Conservation (phyloP, 2,888 invertebrate species). For the Nymphalis c-album region DNA sequence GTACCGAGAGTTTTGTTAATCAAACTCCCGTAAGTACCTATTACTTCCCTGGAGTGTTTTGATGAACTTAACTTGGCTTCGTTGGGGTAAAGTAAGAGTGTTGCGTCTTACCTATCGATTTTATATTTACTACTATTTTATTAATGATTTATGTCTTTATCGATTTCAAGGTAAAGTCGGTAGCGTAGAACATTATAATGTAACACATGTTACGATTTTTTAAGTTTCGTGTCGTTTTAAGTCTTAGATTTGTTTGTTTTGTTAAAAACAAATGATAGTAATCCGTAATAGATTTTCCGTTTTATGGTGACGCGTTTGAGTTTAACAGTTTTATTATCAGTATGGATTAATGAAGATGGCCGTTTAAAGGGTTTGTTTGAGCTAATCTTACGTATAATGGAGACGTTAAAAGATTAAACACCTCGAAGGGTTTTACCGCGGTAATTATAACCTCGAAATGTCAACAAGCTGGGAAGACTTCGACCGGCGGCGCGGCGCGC, state of each 20-base stretch:
- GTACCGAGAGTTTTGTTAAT: slow-evolving; percentile 50
- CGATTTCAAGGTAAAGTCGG: no score
- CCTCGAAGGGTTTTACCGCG: slow-evolving; percentile 26
- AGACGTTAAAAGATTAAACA: slow-evolving; percentile 39
- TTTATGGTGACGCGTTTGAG: background rate
- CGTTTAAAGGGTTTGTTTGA: slow-evolving; percentile 12
- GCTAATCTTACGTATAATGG: slow-evolving; percentile 24
- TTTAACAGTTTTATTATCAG: background rate
- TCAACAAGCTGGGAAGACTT: slow-evolving; percentile 46
- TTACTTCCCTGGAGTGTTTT: slow-evolving; percentile 28
- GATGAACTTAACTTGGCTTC: slow-evolving; percentile 15
- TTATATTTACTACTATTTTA: no score
- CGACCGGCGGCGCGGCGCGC: slow-evolving; percentile 19
- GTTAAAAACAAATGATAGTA: background rate
- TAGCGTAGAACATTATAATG: no score
- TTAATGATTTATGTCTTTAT: no score
- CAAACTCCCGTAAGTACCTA: slow-evolving; percentile 47
- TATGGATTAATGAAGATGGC: slow-evolving; percentile 7
- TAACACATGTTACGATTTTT: no score
- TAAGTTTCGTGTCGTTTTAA: background rate
- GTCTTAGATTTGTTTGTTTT: background rate
- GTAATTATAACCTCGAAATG: slow-evolving; percentile 47
- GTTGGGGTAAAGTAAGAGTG: background rate
- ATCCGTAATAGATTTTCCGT: background rate
- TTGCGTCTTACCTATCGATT: background rate